phyloP scores from a whole-genome alignment of 92 coral and sea anemone species.

The Plumapathes pennacea region DNA sequence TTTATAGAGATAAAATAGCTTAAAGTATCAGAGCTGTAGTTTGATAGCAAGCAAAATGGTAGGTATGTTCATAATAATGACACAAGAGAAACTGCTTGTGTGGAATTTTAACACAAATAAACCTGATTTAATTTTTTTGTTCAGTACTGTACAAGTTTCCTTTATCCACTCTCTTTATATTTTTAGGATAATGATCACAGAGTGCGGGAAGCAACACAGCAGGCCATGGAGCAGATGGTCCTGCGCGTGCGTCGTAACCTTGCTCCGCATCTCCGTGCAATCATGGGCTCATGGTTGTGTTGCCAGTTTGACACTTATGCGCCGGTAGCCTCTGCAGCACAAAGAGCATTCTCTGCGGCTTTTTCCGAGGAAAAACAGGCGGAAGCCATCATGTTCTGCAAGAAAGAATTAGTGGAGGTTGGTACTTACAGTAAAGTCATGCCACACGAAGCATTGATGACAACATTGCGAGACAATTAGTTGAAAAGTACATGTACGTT shows the following conservation, averaged over 20 bases:
- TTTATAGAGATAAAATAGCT: too few relatives aligned
- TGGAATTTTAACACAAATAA: too few relatives aligned
- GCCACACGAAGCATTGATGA: background rate
- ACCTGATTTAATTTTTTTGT: too few relatives aligned
- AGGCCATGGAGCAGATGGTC: conserved; percentile 91
- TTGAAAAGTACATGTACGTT: background rate
- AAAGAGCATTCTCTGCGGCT: conserved; percentile 76
- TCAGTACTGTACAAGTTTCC: too few relatives aligned
- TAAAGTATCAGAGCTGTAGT: too few relatives aligned
- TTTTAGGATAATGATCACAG: conserved; percentile 85
- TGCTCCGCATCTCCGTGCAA: conserved; percentile 88
- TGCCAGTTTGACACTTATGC: conserved; percentile 86
- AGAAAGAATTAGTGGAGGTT: conserved; percentile 81
- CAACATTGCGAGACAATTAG: background rate
- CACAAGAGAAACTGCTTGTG: too few relatives aligned
- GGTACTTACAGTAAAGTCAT: background rate
- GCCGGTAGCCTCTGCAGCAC: conserved; percentile 87
- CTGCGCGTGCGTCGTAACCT: conserved; percentile 81
- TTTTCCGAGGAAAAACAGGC: conserved; percentile 78
- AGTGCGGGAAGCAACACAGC: conserved; percentile 93
- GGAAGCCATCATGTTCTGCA: conserved; percentile 87
- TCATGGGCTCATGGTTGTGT: conserved; percentile 92
- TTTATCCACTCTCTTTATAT: too few relatives aligned
- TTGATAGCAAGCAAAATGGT: too few relatives aligned
- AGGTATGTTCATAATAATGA: too few relatives aligned